Evolutionary conservation across 2,888 invertebrate genomes (phyloP), one percentile per base, ranked within the genome.

Genomic region (Philereme vetulata): DNA sequence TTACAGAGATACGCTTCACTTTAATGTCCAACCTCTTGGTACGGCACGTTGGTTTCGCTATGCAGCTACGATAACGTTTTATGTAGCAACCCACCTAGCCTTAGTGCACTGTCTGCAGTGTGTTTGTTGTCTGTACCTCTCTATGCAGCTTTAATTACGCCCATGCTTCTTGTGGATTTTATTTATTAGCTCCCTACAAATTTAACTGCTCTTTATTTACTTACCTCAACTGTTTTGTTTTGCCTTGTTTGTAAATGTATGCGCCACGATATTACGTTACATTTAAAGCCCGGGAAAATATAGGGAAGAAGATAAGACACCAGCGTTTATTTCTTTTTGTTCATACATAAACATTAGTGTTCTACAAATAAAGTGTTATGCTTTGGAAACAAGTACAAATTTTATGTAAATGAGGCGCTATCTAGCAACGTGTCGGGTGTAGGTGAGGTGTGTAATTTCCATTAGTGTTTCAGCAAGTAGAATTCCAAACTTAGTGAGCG

Each of bases 401-500:
- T 61, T 70, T 70, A 70, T 75, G 73, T 71, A 67, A 67, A 65
- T 68, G 63, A 70, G 66, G 64, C 66, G 66, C 66, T 76, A 68
- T 75, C 71, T 72, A 72, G 7, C 44, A 76, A 75, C 77, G 78
- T 78, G 55, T 51, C 21, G 49, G 35, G 50, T 44, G 49, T 58
- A 58, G 53, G 51, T 53, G 55, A 57, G 60, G 51, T 62, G 51
- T 62, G 80, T 82, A 81, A 82, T 83, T 82, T 77, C 76, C 77
- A 77, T 81, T 79, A 78, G 65, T 80, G 78, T 78, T 78, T 72
- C 65, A 75, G 76, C 71, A 72, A 79, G 76, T 72, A 72, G 69
- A 81, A 81, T 76, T 81, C 76, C 65, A 81, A 87, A 80, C 84
- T 84, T 76, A 78, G 77, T 75, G 73, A 80, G 80, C 74, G 78